Evolutionary conservation across 2,797 vertebrate species (phyloP).

Genomic region (Poeciliopsis gracilis): DNA sequence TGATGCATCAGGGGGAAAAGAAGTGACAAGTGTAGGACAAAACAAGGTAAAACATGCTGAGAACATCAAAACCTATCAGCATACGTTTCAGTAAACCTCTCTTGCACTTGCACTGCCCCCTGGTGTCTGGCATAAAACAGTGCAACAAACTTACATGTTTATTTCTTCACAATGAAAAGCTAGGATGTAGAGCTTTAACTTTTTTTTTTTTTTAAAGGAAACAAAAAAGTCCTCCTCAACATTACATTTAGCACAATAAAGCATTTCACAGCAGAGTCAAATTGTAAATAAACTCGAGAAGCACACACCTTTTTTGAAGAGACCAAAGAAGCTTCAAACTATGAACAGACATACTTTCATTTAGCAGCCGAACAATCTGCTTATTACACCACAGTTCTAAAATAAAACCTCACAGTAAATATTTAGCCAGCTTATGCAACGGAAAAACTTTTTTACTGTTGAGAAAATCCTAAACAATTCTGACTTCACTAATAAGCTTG

Average conservation of each 20-base stretch:
- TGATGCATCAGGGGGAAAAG: constrained; percentile 19
- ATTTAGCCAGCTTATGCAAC: not conserved
- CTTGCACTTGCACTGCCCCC: constrained; percentile 45
- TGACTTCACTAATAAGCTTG: not conserved
- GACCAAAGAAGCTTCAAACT: not conserved
- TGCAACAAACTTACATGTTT: not conserved
- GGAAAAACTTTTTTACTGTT: not conserved
- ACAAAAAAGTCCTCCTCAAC: constrained; percentile 27
- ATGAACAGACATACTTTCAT: not conserved
- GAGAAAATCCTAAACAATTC: not conserved
- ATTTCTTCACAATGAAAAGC: not conserved
- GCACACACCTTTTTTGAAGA: not conserved
- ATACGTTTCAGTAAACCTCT: not conserved
- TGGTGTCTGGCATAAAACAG: constrained; percentile 27
- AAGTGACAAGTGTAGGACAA: constrained; percentile 32
- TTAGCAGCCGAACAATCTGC: not conserved
- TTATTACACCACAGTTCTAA: not conserved
- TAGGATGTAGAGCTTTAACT: not conserved
- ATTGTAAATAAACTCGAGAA: constrained; percentile 18
- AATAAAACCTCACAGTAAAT: not conserved
- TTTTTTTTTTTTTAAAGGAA: not conserved
- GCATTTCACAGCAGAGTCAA: constrained; percentile 27
- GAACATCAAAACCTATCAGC: constrained; percentile 5
- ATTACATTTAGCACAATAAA: constrained; percentile 17
- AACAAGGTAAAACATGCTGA: constrained; percentile 33